Base-by-base conservation (phyloP, 2,797 vertebrate species). In the Enteromius argenteus region DNA sequence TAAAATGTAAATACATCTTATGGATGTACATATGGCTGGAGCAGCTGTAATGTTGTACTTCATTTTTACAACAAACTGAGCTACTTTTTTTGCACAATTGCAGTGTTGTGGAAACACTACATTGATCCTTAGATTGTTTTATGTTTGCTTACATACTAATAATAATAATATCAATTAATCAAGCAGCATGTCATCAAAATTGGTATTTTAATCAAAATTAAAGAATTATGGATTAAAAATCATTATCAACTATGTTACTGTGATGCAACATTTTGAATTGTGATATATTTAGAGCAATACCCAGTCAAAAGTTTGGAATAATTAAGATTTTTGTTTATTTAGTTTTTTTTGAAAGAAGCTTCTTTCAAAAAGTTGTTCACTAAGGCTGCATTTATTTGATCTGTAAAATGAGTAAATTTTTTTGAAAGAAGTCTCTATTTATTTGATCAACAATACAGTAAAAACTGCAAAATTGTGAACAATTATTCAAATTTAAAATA, bases 1-100 rank as follows among this genome's bases (percentile, higher is more conserved):
- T 81, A 85, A 81, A 84, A 83, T 86, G 68, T 42, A 46, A 71
- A 80, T 66, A 83, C 71, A 71, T 75, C 23, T 62, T 42, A 56
- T 67, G 49, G 23, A 69, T 67, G 30, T 7, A 19, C 32, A 42
- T 11, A 42, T 42, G 53, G 51, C 23, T 58, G 35, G 77, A 84
- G 30, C 62, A 53, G 66, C n/a, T 53, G 49, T n/a, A 71, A 79
- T 42, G n/a, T 32, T 32, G 62, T 19, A 19, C 62, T 17, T 64
- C 13, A 62, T 42, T 35, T 21, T 53, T 39, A 76, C 17, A 67
- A 39, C 19, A 5, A 23, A 23, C 4, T 58, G 32, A 21, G 32
- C 32, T 37, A 3, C 3, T 72, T 74, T 53, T 74, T 13, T 11
- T 17, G 6, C 32, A 56, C 32, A 8, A 37, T 37, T 7, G 14